Evolutionary conservation across 2,797 vertebrate genomes (phyloP), one percentile per base, ranked within the genome.

Genomic region (Threskiornis aethiopicus): DNA sequence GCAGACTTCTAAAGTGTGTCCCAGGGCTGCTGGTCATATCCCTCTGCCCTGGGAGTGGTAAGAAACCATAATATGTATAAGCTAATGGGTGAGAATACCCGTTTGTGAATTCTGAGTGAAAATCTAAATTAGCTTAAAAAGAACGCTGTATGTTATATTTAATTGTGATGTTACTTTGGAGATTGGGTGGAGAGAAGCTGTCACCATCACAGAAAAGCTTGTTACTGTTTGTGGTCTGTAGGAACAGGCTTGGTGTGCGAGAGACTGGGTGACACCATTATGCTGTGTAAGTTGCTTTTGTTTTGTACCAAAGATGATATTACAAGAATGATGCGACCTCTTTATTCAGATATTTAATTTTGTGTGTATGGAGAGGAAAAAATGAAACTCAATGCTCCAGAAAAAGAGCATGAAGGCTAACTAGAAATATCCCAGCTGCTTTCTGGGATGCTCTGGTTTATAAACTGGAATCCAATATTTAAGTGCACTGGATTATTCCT

Each of bases 281-380:
- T 59, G 66, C 70, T 83, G 33, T 46, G 57, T 33, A 35, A 71
- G 47, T 80, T 79, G 65, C 62, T 93, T 90, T 62, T 88, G 82
- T 91, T 93, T 89, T 69, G 67, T 97, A 92, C 95, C 93, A 96
- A 96, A 95, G 94, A 93, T 64, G 84, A 66, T 79, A 46, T 31
- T 91, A 12, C 29, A 54, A 31, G 71, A 83, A 54, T 21, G 57
- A 49, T 82, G 58, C 0, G 0, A 49, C 65, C 76, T 93, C 87
- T 91, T 72, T 66, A 62, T 76, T 92, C 65, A 28, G 61, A n/a
- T 16, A 15, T 41, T 66, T 19, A 29, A 31, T 51, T 44, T 55
- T 33, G 12, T 54, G 13, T 49, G 25, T 75, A 25, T 33, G 33
- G 59, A 75, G 79, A 77, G 52, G 61, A 87, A 66, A 90, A 91